These are phyloP conservation scores for Glandiceps talaboti DNA, from an alignment of 53 echinoderm and acorn worm species.

Conservation along the genomic window DNA sequence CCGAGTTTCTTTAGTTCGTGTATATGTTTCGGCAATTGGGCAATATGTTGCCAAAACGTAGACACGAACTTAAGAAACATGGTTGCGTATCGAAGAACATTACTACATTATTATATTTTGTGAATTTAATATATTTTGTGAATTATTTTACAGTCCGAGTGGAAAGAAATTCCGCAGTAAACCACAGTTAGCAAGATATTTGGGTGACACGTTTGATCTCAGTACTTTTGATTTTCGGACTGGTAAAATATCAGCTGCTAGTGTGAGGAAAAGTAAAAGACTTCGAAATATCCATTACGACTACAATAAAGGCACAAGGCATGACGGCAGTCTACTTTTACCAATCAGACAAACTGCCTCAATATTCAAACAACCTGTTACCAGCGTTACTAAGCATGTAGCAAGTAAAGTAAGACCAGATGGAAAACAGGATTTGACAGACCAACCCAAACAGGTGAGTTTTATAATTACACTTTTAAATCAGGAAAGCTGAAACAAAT, in stretches of 20 bases:
- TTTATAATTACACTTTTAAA: no score
- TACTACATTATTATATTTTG: no score
- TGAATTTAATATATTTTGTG: no score
- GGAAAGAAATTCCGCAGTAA: constrained; percentile 96
- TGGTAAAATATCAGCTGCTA: constrained; percentile 72
- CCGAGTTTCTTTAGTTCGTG: no score
- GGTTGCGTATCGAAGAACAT: no score
- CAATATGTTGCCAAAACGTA: no score
- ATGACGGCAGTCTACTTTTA: constrained; percentile 78
- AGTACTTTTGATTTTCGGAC: constrained; percentile 96
- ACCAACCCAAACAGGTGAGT: constrained; percentile 80
- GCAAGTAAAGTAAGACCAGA: constrained; percentile 77
- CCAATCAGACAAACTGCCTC: constrained; percentile 97
- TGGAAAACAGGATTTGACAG: constrained; percentile 85
- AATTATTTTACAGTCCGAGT: constrained; percentile 66
- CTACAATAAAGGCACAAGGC: constrained; percentile 90
- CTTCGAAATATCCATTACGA: constrained; percentile 92
- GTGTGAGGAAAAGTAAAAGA: constrained; percentile 82
- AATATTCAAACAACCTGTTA: constrained; percentile 95
- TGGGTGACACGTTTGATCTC: constrained; percentile 86
- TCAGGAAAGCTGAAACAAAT: no score
- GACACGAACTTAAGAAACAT: no score
- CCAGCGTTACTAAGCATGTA: constrained; percentile 65
- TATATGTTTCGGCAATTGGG: no score
- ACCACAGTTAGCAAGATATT: constrained; percentile 85